Conservation (phyloP, 2,888 invertebrate genomes). For the Prosopocoilus inquinatus region DNA sequence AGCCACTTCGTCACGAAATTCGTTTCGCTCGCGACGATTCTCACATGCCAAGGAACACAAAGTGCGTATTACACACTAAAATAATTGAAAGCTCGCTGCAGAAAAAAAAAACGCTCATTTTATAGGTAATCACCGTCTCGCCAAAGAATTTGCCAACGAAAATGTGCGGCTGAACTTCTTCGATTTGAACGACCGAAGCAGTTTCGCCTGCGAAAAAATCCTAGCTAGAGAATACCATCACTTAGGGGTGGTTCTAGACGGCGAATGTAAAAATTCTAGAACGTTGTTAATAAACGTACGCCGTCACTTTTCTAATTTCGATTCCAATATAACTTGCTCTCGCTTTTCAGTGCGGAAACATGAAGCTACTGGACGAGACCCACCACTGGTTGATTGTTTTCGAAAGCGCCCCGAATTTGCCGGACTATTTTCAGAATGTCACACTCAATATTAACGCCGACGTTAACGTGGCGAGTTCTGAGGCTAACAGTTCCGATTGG, state of each 20-base stretch:
- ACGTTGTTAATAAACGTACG: background rate
- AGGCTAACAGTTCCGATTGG: slow-evolving; percentile 22
- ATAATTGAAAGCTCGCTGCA: background rate
- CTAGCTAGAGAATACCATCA: background rate
- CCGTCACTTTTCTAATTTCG: background rate
- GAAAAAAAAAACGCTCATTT: background rate
- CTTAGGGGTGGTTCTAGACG: background rate
- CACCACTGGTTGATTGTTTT: background rate
- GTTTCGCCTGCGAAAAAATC: background rate
- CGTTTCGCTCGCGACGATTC: background rate
- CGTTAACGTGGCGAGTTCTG: background rate
- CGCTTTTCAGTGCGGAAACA: background rate
- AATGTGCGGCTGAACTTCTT: background rate
- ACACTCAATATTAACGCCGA: background rate
- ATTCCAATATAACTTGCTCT: background rate
- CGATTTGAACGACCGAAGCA: background rate
- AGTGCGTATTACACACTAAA: background rate
- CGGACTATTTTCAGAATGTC: background rate
- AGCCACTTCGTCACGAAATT: background rate
- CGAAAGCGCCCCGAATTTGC: background rate
- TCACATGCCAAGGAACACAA: background rate
- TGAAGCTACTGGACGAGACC: background rate
- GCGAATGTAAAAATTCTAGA: background rate
- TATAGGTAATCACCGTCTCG: background rate
- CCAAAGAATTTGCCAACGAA: background rate